A percentile compares a stretch with the other conserved stretches of the same genome.
Evolutionary conservation across 2,888 invertebrate species (phyloP).

Genomic region (Suillia variegata): DNA sequence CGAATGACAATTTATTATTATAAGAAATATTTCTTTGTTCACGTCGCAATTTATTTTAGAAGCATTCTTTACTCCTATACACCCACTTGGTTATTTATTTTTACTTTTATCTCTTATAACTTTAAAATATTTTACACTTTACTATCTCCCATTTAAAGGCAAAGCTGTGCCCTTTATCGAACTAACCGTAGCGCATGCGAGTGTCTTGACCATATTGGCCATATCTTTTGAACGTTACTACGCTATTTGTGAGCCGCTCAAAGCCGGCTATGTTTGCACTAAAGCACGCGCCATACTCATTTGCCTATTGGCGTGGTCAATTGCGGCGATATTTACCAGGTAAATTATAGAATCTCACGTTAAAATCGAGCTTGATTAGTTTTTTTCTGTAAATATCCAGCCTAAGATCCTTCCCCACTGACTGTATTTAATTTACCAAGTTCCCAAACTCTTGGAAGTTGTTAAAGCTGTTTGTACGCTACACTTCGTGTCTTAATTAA

Average conservation of each 20-base stretch:
- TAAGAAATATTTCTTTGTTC: too few species aligned
- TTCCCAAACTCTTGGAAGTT: too few species aligned
- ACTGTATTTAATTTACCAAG: too few species aligned
- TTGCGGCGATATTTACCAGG: conserved; percentile 86
- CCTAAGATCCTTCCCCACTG: too few species aligned
- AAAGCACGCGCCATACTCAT: conserved; percentile 83
- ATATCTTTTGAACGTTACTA: conserved; percentile 91
- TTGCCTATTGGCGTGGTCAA: conserved; percentile 81
- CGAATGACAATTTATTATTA: too few species aligned
- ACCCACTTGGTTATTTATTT: not conserved
- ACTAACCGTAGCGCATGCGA: conserved; percentile 88
- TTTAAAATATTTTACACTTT: not conserved
- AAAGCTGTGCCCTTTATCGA: conserved; percentile 92
- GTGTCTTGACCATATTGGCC: conserved; percentile 89
- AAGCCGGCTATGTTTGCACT: conserved; percentile 88
- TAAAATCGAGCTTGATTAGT: too few species aligned
- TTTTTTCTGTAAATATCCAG: too few species aligned
- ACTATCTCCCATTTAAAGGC: too few species aligned
- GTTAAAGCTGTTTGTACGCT: too few species aligned
- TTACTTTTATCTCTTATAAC: too few species aligned
- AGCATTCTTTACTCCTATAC: not conserved
- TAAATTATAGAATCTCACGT: conserved; percentile 64
- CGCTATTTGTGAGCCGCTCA: conserved; percentile 90
- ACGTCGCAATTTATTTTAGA: too few species aligned
- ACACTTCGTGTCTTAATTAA: too few species aligned